phyloP scores from a whole-genome alignment of 2,888 invertebrate species.

The Rugalucina vietnamica region DNA sequence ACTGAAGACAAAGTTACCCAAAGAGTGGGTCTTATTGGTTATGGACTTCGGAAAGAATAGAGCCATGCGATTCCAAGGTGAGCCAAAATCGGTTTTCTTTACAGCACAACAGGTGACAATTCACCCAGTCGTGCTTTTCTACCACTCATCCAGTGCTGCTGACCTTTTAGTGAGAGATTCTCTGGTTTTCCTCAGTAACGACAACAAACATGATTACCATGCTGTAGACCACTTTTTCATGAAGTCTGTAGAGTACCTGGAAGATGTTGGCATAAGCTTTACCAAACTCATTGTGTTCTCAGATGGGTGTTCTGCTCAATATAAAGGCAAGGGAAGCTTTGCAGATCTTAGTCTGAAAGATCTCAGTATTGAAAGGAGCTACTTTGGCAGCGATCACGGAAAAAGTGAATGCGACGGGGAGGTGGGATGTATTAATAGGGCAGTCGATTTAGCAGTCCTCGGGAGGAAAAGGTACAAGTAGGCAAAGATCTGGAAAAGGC shows the following conservation, averaged over 20 bases:
- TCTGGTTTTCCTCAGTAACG: conserved; percentile 43
- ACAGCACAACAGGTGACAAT: conserved; percentile 42
- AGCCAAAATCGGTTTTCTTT: conserved; percentile 42
- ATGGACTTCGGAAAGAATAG: conserved; percentile 56
- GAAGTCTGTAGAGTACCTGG: conserved; percentile 22
- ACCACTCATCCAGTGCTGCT: conserved; percentile 33
- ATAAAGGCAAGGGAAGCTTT: conserved; percentile 27
- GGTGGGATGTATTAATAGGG: conserved; percentile 35
- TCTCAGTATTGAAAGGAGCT: conserved; percentile 29
- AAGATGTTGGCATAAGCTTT: conserved; percentile 16
- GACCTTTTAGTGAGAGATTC: conserved; percentile 33
- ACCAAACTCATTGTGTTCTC: conserved; percentile 39
- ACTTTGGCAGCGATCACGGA: conserved; percentile 46
- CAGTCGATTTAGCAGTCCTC: conserved; percentile 37
- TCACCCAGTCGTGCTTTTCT: conserved; percentile 52
- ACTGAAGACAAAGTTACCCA: conserved; percentile 44
- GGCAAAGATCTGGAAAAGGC: too few relatives aligned
- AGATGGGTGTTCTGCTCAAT: conserved; percentile 43
- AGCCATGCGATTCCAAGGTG: conserved; percentile 46
- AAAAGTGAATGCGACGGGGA: conserved; percentile 48
- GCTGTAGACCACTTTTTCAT: conserved; percentile 40
- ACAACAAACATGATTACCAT: conserved; percentile 31
- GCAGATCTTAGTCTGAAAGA: conserved; percentile 16
- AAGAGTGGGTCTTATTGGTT: conserved; percentile 44
- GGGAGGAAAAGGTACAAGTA: conserved; percentile 24